Conservation (phyloP, 2,797 vertebrate species). For the Pangasius djambal region DNA sequence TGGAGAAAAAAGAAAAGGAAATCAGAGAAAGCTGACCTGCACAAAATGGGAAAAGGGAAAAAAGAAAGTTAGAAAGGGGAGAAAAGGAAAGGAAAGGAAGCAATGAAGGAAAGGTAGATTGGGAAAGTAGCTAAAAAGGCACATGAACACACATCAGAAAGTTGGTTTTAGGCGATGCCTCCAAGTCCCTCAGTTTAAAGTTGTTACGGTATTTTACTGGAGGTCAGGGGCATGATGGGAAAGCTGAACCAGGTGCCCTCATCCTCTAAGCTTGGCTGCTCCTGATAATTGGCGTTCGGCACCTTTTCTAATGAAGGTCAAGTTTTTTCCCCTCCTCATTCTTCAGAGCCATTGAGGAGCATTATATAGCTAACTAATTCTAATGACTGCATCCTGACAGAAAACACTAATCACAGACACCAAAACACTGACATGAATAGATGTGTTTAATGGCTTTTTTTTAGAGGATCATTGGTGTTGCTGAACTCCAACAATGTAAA, state of each 20-base stretch:
- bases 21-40: neutral
- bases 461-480: slow-evolving; percentile 8
- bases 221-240: slow-evolving; percentile 59
- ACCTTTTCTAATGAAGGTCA: slow-evolving; percentile 70
- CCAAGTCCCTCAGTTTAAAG: neutral
- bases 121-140: neutral
- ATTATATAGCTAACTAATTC: slow-evolving; percentile 59
- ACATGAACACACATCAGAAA: neutral
- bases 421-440: slow-evolving; percentile 37
- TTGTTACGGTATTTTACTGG: slow-evolving; percentile 3
- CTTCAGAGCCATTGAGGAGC: slow-evolving; percentile 61
- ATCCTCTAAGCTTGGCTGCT: slow-evolving; percentile 63
- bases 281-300: slow-evolving; percentile 64
- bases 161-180: neutral
- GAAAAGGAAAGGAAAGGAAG: neutral
- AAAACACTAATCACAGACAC: slow-evolving; percentile 30
- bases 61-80: neutral
- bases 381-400: slow-evolving; percentile 48
- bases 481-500: slow-evolving; percentile 3
- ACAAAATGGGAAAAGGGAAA: neutral
- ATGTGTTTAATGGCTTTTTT: slow-evolving; percentile 34
- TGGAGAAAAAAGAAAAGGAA: neutral
- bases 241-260: slow-evolving; percentile 62
- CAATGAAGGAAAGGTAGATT: neutral
- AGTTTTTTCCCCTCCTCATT: slow-evolving; percentile 56